These are phyloP conservation scores for Spicauda simplicius DNA, from an alignment of 2,888 invertebrate genomes.

Conservation along the genomic window DNA sequence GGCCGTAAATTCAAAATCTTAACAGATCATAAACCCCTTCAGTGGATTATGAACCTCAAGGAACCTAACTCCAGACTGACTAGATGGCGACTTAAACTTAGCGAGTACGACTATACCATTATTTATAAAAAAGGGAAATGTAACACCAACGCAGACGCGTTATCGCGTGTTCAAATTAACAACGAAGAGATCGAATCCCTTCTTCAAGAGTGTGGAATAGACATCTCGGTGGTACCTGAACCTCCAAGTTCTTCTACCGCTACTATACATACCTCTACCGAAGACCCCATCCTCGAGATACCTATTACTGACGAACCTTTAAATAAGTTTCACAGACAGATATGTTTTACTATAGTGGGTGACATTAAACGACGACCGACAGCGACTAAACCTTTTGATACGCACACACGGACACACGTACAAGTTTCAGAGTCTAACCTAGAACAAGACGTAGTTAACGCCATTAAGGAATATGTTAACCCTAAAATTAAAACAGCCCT, in stretches of 20 bases:
- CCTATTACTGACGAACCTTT: conserved; percentile 39
- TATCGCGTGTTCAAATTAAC: conserved; percentile 11
- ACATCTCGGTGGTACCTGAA: conserved; percentile 2
- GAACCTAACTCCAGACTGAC: no score
- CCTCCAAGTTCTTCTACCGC: no score
- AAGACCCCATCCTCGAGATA: conserved; percentile 30
- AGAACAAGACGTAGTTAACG: conserved; percentile 41
- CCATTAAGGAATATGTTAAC: conserved; percentile 45
- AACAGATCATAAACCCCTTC: conserved; percentile 41
- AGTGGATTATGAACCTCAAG: no score
- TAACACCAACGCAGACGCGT: no score
- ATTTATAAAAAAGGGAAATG: no score
- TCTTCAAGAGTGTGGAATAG: conserved; percentile 6
- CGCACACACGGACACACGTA: conserved; percentile 34
- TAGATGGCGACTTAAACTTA: no score
- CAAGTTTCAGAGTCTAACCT: conserved; percentile 36
- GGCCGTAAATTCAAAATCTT: conserved; percentile 43
- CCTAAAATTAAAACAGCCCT: conserved; percentile 39
- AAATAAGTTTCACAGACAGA: conserved; percentile 38
- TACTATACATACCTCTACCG: conserved; percentile 21
- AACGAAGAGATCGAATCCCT: conserved; percentile 23
- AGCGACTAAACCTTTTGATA: conserved; percentile 38
- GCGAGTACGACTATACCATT: no score
- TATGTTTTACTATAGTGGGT: conserved; percentile 36
- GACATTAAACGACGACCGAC: conserved; percentile 37